These are phyloP conservation scores for Pogonomyrmex barbatus DNA, from an alignment of 1,140 invertebrate species.

Conservation along the genomic window DNA sequence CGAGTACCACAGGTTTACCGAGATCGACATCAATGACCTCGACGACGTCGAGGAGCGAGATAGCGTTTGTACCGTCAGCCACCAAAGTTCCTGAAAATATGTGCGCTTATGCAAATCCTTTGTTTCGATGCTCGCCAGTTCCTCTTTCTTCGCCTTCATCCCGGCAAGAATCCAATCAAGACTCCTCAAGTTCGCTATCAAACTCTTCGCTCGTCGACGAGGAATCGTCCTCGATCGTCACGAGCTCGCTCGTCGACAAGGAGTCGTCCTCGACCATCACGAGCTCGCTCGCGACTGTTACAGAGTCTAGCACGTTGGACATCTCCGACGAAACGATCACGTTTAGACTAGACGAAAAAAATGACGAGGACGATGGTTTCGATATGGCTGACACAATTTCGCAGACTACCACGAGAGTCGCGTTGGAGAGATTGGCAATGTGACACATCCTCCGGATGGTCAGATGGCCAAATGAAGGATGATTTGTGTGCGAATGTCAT, in stretches of 20 bases:
- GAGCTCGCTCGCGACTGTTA: slow-evolving; percentile 51
- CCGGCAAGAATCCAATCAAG: slow-evolving; percentile 20
- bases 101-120: slow-evolving; percentile 20
- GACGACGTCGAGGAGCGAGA: slow-evolving; percentile 16
- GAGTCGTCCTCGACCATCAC: slow-evolving; percentile 53
- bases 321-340: slow-evolving; percentile 53
- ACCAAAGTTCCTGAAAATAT: slow-evolving; percentile 63
- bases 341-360: slow-evolving; percentile 39
- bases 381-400: not conserved
- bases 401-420: slow-evolving; percentile 26
- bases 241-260: slow-evolving; percentile 48
- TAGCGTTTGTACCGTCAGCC: slow-evolving; percentile 28
- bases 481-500: slow-evolving; percentile 3
- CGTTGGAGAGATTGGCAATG: slow-evolving; percentile 62
- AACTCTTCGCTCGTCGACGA: slow-evolving; percentile 53
- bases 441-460: slow-evolving; percentile 19
- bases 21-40: slow-evolving; percentile 40
- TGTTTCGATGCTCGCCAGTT: slow-evolving; percentile 32
- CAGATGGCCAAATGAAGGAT: not conserved
- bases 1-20: not conserved
- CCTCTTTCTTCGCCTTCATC: slow-evolving; percentile 10
- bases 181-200: slow-evolving; percentile 21
- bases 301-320: slow-evolving; percentile 23
- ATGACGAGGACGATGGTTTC: slow-evolving; percentile 29
- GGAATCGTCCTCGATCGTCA: slow-evolving; percentile 55